Percentiles rank a stretch among this genome's conserved stretches.
Conservation (phyloP, 1,140 invertebrate species). For the Drosophila murphyi region DNA sequence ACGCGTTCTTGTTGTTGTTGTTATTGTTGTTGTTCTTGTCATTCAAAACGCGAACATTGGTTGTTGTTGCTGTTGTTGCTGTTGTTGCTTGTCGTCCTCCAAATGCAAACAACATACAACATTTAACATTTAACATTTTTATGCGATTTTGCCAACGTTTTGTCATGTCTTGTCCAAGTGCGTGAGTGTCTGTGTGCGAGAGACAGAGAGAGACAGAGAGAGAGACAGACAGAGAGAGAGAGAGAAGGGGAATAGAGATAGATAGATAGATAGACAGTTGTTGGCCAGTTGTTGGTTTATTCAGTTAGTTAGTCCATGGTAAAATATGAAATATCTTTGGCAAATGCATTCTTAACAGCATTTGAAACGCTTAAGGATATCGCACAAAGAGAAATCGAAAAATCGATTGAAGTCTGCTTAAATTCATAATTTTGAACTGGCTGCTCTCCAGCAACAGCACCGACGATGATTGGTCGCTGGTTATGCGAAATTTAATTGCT, state of each 20-base stretch:
- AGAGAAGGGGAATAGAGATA: not conserved
- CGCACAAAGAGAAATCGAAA: too few relatives aligned
- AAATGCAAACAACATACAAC: conserved; percentile 52
- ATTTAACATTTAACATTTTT: conserved; percentile 56
- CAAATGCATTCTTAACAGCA: too few relatives aligned
- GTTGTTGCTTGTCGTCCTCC: conserved; percentile 23
- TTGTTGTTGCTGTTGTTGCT: conserved; percentile 5
- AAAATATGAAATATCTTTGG: too few relatives aligned
- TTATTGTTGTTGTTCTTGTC: conserved; percentile 22
- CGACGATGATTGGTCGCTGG: too few relatives aligned
- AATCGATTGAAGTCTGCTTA: too few relatives aligned
- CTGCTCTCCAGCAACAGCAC: too few relatives aligned
- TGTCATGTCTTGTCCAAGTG: conserved; percentile 35
- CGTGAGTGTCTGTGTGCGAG: not conserved
- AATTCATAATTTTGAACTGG: too few relatives aligned
- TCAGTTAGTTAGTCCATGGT: too few relatives aligned
- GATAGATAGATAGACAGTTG: not conserved
- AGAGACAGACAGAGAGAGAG: not conserved
- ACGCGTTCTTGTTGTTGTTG: conserved; percentile 53
- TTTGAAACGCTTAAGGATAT: too few relatives aligned
- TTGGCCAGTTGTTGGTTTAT: too few relatives aligned
- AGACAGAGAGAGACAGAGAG: not conserved
- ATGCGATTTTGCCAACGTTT: conserved; percentile 51
- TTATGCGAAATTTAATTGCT: too few relatives aligned
- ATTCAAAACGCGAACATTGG: conserved; percentile 62